These are phyloP conservation scores for Enteromius afrohamiltoni DNA, from an alignment of 2,797 vertebrate genomes.

Conservation along the genomic window DNA sequence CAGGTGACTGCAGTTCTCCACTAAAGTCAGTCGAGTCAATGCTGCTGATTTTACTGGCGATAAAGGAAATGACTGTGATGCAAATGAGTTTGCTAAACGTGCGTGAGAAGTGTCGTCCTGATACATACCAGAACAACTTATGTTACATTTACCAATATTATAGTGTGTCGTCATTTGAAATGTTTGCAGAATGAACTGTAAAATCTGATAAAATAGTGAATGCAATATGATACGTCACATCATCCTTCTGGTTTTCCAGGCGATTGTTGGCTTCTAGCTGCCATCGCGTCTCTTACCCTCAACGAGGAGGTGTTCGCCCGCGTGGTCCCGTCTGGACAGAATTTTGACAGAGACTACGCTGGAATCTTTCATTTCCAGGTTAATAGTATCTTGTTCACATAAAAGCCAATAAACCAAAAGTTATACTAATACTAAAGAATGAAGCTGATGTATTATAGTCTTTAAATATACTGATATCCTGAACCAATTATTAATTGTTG, in stretches of 20 bases:
- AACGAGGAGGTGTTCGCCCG: slow-evolving; percentile 83
- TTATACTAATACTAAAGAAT: background rate
- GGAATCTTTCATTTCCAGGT: slow-evolving; percentile 93
- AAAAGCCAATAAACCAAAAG: background rate
- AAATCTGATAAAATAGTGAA: background rate
- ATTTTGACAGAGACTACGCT: slow-evolving; percentile 83
- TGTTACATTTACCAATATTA: background rate
- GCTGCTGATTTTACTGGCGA: background rate
- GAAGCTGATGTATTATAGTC: background rate
- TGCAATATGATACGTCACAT: background rate
- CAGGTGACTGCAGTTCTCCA: background rate
- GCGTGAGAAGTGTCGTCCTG: background rate
- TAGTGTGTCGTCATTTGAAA: background rate
- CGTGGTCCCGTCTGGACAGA: slow-evolving; percentile 84
- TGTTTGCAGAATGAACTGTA: background rate
- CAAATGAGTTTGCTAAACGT: background rate
- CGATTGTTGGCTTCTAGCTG: slow-evolving; percentile 90
- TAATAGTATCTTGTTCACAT: background rate
- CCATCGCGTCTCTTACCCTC: slow-evolving; percentile 88
- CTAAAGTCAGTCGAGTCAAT: background rate
- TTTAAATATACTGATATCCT: background rate
- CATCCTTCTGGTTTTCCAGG: slow-evolving; percentile 49
- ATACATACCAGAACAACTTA: background rate
- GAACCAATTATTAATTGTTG: background rate
- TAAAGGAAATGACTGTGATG: background rate